Evolutionary conservation across 1,140 invertebrate genomes (phyloP).

Genomic region (Pogonus chalceus): DNA sequence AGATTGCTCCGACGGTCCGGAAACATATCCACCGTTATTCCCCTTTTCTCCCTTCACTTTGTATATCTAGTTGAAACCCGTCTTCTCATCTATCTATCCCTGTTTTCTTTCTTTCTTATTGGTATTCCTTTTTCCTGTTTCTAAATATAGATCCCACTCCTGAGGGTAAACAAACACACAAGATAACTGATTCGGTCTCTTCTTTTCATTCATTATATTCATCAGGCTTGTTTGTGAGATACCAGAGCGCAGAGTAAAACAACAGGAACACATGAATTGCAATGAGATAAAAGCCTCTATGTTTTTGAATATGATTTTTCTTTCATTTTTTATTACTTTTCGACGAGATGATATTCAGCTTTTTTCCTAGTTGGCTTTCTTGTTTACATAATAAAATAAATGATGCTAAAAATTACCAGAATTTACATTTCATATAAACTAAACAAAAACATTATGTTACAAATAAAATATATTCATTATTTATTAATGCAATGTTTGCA

Average conservation of each 20-base stretch:
- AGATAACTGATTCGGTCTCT: not conserved
- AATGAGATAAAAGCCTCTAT: not conserved
- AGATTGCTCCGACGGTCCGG: not conserved
- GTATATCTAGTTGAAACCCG: not conserved
- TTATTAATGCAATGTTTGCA: too few species aligned
- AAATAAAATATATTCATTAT: too few species aligned
- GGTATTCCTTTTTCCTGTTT: not conserved
- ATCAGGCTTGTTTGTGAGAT: not conserved
- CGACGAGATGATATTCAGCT: too few species aligned
- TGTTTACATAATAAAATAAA: too few species aligned
- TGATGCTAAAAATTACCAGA: too few species aligned
- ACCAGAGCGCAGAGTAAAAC: not conserved
- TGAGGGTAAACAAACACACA: not conserved
- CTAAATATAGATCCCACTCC: not conserved
- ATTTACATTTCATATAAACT: too few species aligned
- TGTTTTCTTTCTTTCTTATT: not conserved
- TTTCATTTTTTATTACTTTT: too few species aligned
- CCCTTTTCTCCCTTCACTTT: not conserved
- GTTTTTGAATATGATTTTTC: too few species aligned
- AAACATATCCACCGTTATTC: conserved; percentile 2
- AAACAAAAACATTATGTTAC: too few species aligned
- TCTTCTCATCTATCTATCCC: not conserved
- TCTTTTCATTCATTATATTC: not conserved
- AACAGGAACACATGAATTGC: not conserved
- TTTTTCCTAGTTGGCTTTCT: too few species aligned